Conservation (phyloP, 1,140 invertebrate species). For the Magallana ariakensis region DNA sequence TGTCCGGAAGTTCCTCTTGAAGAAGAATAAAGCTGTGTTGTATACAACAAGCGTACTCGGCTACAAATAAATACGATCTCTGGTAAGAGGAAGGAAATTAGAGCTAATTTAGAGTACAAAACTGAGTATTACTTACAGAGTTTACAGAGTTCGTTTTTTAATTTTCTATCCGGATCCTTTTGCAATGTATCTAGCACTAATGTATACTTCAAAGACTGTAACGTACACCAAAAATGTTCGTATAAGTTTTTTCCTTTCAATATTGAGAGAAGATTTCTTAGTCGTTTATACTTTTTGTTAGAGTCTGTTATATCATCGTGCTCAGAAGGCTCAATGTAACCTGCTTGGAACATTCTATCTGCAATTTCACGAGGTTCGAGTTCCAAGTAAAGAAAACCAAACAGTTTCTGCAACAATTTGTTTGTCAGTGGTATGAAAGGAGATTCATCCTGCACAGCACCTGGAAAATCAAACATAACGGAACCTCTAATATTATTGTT, state of each 20-base stretch:
- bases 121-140: neutral
- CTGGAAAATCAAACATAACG: neutral
- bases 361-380: neutral
- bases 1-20: constrained; percentile 6
- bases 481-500: neutral
- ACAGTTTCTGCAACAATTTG: neutral
- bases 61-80: neutral
- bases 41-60: neutral
- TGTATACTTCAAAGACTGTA: neutral
- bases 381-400: neutral
- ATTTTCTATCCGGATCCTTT: neutral
- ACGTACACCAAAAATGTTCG: neutral
- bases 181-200: neutral
- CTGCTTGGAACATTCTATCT: neutral
- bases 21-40: constrained; percentile 2
- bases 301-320: neutral
- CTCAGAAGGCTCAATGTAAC: neutral
- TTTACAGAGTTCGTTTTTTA: neutral
- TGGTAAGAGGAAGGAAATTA: no score
- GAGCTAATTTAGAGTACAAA: no score
- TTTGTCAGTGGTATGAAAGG: neutral
- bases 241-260: neutral
- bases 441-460: neutral
- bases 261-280: neutral
- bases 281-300: neutral